Percentiles rank a stretch among this genome's conserved stretches.
Evolutionary conservation across 2,797 vertebrate species (phyloP).

Genomic region (Melanotaenia parkinsoni): DNA sequence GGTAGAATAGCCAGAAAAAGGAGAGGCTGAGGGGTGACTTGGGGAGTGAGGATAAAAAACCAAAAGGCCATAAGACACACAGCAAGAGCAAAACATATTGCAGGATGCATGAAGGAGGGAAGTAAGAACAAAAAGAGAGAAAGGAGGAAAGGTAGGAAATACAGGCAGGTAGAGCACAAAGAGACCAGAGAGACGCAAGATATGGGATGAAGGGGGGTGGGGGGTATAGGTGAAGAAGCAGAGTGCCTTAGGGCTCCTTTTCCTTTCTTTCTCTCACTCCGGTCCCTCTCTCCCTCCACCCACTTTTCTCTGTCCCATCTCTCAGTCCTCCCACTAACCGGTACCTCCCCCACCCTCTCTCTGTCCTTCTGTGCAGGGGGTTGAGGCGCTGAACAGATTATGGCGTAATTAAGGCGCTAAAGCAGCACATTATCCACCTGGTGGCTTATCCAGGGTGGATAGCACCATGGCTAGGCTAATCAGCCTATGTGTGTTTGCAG

Average conservation of each 20-base stretch:
- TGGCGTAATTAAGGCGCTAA: slow-evolving; percentile 99
- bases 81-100: slow-evolving; percentile 34
- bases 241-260: slow-evolving; percentile 78
- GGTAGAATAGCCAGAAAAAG: slow-evolving; percentile 29
- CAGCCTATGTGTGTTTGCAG: slow-evolving; percentile 75
- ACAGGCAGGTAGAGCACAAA: slow-evolving; percentile 27
- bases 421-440: slow-evolving; percentile 99
- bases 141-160: slow-evolving; percentile 15
- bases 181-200: slow-evolving; percentile 36
- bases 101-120: slow-evolving; percentile 23
- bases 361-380: slow-evolving; percentile 81
- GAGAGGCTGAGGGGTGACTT: slow-evolving; percentile 5
- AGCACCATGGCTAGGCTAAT: slow-evolving; percentile 90
- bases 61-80: slow-evolving; percentile 25
- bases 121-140: slow-evolving; percentile 5
- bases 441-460: slow-evolving; percentile 86
- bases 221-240: slow-evolving; percentile 55
- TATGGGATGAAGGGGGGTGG: slow-evolving; percentile 38
- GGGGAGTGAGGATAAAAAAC: slow-evolving; percentile 31
- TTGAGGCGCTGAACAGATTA: slow-evolving; percentile 98
- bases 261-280: slow-evolving; percentile 30
- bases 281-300: slow-evolving; percentile 39
- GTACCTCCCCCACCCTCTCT: slow-evolving; percentile 41
- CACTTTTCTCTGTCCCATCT: slow-evolving; percentile 57
- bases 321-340: slow-evolving; percentile 34